Evolutionary conservation across 2,888 invertebrate species (phyloP).

Genomic region (Aspidiotus rigidus): DNA sequence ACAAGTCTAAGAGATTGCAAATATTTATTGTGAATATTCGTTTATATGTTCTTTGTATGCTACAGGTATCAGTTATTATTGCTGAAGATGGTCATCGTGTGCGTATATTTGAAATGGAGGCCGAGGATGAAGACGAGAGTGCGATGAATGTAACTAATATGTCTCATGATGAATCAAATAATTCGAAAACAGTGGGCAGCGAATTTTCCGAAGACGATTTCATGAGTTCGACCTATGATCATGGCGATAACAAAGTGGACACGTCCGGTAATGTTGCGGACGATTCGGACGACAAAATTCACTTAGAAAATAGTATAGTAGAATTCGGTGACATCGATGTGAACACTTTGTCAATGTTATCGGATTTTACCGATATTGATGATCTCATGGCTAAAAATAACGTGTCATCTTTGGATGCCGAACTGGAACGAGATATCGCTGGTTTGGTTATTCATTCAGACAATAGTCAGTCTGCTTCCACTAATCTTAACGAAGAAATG

Average conservation of each 20-base stretch:
- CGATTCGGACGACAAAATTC: conserved; percentile 25
- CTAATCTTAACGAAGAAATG: not conserved
- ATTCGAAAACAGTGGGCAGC: not conserved
- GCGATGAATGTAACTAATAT: conserved; percentile 47
- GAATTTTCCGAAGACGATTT: conserved; percentile 27
- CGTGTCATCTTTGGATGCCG: conserved; percentile 19
- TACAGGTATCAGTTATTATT: conserved; percentile 57
- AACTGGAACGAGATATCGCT: conserved; percentile 24
- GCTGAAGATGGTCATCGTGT: conserved; percentile 71
- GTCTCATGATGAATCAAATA: conserved; percentile 21
- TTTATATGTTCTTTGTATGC: no score
- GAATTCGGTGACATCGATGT: conserved; percentile 28
- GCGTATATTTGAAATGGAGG: conserved; percentile 83
- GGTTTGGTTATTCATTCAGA: conserved; percentile 9
- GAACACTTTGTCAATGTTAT: conserved; percentile 17
- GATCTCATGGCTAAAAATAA: conserved; percentile 1
- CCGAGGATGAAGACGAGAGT: conserved; percentile 83
- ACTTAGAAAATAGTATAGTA: conserved; percentile 15
- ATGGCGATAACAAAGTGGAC: conserved; percentile 12
- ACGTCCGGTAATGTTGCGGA: conserved; percentile 25
- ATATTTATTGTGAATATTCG: no score
- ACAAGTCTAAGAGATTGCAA: no score
- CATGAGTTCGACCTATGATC: conserved; percentile 11
- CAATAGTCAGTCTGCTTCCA: not conserved
- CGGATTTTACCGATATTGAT: conserved; percentile 24